Conservation (phyloP, 2,797 vertebrate species). For the Melanotaenia trifasciata region DNA sequence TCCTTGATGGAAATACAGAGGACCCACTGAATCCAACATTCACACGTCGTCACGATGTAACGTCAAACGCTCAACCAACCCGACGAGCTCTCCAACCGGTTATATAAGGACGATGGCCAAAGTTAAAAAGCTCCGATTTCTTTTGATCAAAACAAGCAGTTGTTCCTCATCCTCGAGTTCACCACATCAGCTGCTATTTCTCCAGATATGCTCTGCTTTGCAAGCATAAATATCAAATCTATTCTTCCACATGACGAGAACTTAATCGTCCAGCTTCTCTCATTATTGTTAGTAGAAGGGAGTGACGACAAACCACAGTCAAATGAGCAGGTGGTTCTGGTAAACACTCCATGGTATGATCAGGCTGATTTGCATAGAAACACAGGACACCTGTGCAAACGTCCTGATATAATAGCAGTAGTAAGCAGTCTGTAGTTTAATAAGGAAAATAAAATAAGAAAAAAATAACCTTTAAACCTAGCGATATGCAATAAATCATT, state of each 20-base stretch:
- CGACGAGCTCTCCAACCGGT: constrained; percentile 32
- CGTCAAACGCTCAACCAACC: constrained; percentile 63
- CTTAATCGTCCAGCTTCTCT: not conserved
- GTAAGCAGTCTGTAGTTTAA: not conserved
- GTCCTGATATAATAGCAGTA: not conserved
- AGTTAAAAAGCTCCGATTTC: constrained; percentile 12
- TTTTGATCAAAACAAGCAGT: not conserved
- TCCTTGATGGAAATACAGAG: constrained; percentile 50
- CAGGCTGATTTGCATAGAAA: constrained; percentile 32
- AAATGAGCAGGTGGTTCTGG: constrained; percentile 51
- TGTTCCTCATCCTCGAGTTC: not conserved
- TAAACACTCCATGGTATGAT: constrained; percentile 9
- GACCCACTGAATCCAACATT: constrained; percentile 26
- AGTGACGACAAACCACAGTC: constrained; percentile 24
- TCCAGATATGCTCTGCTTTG: not conserved
- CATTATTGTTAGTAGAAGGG: not conserved
- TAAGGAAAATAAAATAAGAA: not conserved
- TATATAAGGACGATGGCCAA: constrained; percentile 50
- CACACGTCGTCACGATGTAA: constrained; percentile 65
- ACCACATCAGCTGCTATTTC: not conserved
- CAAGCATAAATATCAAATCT: not conserved
- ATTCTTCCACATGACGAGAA: not conserved
- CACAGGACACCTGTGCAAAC: constrained; percentile 7
- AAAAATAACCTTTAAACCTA: not conserved
- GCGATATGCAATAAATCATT: no score